Base-by-base conservation (phyloP, 2,888 invertebrate species). In the Oligia strigilis region DNA sequence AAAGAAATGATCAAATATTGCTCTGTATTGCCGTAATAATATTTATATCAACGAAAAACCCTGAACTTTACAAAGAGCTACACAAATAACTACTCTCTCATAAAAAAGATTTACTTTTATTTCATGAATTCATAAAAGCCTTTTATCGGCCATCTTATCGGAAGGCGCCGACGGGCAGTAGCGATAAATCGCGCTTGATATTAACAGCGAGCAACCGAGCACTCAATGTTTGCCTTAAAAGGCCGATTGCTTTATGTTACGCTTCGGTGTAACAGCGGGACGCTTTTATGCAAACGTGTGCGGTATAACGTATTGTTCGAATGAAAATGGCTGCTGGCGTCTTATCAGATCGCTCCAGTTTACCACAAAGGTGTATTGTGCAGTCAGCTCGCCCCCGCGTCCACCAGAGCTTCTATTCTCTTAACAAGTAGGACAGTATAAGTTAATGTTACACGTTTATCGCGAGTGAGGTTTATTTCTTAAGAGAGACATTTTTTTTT, bases 261-360 rank as follows among this genome's bases (percentile, higher is more conserved):
- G 67, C 77, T 83, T 76, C 85, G 86, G 86, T 89, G 88, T 88
- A 84, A 90, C 77, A 85, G 77, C 70, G 69, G 82, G 75, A 74
- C 74, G 81, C 82, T 77, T 85, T 85, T 87, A 87, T 87, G 84
- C 81, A 89, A 89, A 90, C 88, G 77, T 86, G 85, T 85, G 77
- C 77, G 49, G 83, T 85, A 81, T 72, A 85, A 80, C 62, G 88
- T 82, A 89, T 89, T 91, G 90, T 89, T 89, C 55, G 66, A 85
- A 87, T 86, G 86, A 81, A 89, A 86, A 90, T 88, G 79, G 82
- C 87, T 69, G 84, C 83, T 74, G 83, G 77, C 72, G n/a, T 60
- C 58, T 90, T 92, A 91, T 91, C 92, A 83, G 91, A 91, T 92
- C 81, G 90, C 86, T 89, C 91, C 67, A 90, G 83, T 90, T 90